A percentile compares a stretch with the other conserved stretches of the same genome.
phyloP scores from a whole-genome alignment of 2,797 vertebrate species.

The Anguilla anguilla region DNA sequence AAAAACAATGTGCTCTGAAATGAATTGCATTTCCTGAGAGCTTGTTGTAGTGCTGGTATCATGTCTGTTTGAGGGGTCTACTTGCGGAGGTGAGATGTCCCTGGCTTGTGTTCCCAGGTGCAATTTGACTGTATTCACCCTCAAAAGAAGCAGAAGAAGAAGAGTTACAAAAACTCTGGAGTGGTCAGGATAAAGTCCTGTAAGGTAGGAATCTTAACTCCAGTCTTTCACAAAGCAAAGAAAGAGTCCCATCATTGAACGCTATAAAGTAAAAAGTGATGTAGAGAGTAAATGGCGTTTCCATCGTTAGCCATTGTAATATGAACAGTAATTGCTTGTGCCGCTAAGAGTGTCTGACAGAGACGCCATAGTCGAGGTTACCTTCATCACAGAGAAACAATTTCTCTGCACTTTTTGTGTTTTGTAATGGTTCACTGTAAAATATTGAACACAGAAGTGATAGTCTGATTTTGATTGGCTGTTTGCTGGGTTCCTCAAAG shows the following conservation, averaged over 20 bases:
- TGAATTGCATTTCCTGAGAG: not conserved
- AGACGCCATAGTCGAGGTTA: not conserved
- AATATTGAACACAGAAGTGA: too few species aligned
- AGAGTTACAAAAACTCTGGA: constrained; percentile 91
- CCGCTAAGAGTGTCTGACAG: not conserved
- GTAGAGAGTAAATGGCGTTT: not conserved
- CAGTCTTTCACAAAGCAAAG: not conserved
- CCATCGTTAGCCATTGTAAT: not conserved
- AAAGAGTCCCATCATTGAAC: not conserved
- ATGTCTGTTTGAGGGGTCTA: not conserved
- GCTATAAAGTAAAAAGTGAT: not conserved
- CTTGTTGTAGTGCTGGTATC: not conserved
- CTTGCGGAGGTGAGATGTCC: not conserved
- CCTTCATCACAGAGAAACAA: not conserved
- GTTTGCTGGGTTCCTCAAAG: not conserved
- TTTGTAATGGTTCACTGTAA: too few species aligned
- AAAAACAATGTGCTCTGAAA: not conserved
- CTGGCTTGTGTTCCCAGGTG: constrained; percentile 63
- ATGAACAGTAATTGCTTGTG: not conserved
- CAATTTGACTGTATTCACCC: constrained; percentile 88
- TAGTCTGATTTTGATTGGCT: not conserved
- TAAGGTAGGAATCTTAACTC: constrained; percentile 67
- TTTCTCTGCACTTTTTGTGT: not conserved
- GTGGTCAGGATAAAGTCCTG: constrained; percentile 81
- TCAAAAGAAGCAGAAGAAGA: constrained; percentile 93